phyloP scores from a whole-genome alignment of 2,888 invertebrate genomes.

The Eupithecia tripunctaria region DNA sequence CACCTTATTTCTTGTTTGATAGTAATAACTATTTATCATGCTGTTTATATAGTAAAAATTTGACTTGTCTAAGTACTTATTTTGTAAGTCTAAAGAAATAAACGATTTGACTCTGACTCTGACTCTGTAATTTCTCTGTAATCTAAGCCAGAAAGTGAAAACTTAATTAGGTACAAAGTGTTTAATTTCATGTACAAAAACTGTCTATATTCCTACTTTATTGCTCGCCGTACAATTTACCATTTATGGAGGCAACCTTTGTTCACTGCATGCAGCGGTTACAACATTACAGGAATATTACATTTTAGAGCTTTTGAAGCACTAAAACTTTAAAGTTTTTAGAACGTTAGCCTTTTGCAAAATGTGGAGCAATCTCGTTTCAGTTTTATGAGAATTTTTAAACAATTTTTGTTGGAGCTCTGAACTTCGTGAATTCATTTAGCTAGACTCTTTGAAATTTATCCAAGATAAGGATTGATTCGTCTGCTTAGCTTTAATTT shows the following conservation, averaged over 20 bases:
- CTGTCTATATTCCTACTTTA: too few species aligned
- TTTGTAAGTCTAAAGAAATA: too few species aligned
- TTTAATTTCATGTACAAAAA: too few species aligned
- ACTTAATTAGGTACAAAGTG: too few species aligned
- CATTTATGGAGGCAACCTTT: neutral
- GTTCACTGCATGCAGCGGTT: neutral
- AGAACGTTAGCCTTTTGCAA: neutral
- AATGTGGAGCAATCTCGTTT: neutral
- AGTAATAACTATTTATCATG: too few species aligned
- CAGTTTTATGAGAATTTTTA: neutral
- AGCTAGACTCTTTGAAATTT: neutral
- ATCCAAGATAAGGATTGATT: neutral
- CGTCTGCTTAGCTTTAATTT: neutral
- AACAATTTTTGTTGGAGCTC: neutral
- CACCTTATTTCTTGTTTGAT: too few species aligned
- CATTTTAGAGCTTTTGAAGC: neutral
- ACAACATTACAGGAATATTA: neutral
- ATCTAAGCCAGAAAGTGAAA: too few species aligned
- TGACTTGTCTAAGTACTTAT: too few species aligned
- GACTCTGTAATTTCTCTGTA: too few species aligned
- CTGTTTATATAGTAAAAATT: too few species aligned
- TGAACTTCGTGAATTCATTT: neutral
- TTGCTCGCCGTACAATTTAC: too few species aligned
- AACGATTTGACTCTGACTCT: too few species aligned
- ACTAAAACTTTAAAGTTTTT: neutral